These are phyloP conservation scores for Trachelus iudaicus DNA, from an alignment of 2,888 invertebrate species.

Conservation along the genomic window DNA sequence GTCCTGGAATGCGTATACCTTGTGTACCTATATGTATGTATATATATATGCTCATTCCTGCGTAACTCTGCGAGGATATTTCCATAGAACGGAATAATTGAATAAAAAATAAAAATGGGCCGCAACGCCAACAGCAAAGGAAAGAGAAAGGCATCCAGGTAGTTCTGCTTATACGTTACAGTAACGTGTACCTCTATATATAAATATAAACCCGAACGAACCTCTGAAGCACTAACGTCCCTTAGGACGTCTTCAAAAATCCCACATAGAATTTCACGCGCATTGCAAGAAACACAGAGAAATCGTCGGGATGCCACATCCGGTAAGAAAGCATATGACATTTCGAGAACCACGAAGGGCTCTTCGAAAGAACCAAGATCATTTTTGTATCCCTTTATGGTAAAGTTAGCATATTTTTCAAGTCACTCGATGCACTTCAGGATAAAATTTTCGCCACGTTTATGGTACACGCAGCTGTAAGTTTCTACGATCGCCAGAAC, in stretches of 20 bases:
- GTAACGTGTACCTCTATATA: neutral
- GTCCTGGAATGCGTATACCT: neutral
- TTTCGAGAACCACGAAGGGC: neutral
- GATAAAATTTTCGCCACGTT: neutral
- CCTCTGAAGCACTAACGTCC: neutral
- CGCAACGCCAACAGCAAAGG: neutral
- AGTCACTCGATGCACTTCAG: neutral
- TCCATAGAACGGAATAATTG: slow-evolving; percentile 2
- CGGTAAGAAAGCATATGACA: neutral
- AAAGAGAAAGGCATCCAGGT: neutral
- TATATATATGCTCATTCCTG: neutral
- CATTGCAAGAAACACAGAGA: neutral
- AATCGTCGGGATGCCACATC: neutral
- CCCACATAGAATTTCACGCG: neutral
- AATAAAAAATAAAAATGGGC: slow-evolving; percentile 4
- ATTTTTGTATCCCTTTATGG: neutral
- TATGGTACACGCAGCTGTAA: neutral
- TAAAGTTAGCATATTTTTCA: neutral
- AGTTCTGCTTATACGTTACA: neutral
- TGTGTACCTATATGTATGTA: neutral
- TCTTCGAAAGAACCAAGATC: neutral
- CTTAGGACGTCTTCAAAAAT: slow-evolving; percentile 1
- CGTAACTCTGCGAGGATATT: neutral
- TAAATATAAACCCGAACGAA: neutral
- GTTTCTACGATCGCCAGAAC: neutral